Evolutionary conservation across 2,888 invertebrate genomes (phyloP), one percentile per base, ranked within the genome.

Genomic region (Monopis laevigella): DNA sequence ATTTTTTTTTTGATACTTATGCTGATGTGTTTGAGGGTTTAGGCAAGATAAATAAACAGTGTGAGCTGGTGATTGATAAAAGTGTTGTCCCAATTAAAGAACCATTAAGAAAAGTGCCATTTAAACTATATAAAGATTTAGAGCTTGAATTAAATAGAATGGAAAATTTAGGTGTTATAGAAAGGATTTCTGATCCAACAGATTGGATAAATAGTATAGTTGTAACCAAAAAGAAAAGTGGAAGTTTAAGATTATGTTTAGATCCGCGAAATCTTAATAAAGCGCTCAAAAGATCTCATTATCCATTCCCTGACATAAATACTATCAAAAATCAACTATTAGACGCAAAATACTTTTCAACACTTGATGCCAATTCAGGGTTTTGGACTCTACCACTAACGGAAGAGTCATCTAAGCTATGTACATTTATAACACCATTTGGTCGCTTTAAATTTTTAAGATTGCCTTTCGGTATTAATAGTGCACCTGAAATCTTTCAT

Each of bases 191-290:
- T 11, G 43, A 48, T 12, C 49, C 48, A 12, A 48, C 48, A 3
- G 43, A 45, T 16, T 49, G 47, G 49, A 48, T 52, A 6, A 49
- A 43, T 42, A 35, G 46, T 1, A 43, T 51, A 11, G 48, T 51
- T 10, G 2, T 48, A 11, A 42, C 42, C 1, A 8, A 42, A 6
- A 51, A 50, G 39, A 46, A 47, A 29, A 45, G 48, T 42, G 49
- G 48, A 27, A 39, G 43, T 13, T 12, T 53, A 2, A 40, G 53
- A 28, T n/a, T 51, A 6, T 50, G 51, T 39, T 34, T 52, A 7
- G 52, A 51, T 28, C 51, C 51, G 3, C 17, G 46, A 7, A 47
- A 51, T 19, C 39, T 53, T 4, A 53, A 53, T 40, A 13, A 47
- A 26, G 48, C 48, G 2, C 43, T 52, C 1, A 40, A 43, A 24